These are phyloP conservation scores for Furnarius figulus DNA, from an alignment of 2,113 vertebrate genomes.

Conservation along the genomic window DNA sequence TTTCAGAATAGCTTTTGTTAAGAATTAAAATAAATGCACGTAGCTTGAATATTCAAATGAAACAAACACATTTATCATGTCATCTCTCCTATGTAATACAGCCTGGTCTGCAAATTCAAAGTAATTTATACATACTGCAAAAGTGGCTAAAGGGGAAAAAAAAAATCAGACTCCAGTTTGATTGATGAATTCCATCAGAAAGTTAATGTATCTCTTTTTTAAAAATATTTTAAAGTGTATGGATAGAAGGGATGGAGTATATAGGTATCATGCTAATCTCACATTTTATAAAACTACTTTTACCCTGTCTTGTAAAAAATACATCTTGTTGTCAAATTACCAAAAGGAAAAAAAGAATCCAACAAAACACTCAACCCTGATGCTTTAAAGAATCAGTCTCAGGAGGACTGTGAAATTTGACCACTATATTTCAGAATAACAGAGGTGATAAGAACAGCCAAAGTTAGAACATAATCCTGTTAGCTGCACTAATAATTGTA, in stretches of 20 bases:
- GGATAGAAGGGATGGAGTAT: not conserved
- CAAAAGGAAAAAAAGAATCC: not conserved
- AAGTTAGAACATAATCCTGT: slow-evolving; percentile 70
- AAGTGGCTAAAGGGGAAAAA: not conserved
- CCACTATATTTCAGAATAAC: slow-evolving; percentile 61
- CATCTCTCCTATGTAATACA: not conserved
- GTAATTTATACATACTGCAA: not conserved
- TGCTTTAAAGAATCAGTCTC: slow-evolving; percentile 19
- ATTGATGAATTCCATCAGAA: slow-evolving; percentile 6
- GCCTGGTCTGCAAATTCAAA: not conserved
- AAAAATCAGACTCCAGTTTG: not conserved
- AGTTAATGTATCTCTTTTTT: not conserved
- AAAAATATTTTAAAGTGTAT: not conserved
- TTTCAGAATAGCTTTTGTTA: not conserved
- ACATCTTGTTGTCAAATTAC: not conserved
- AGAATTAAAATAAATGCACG: not conserved
- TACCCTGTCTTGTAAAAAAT: not conserved
- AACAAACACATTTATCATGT: not conserved
- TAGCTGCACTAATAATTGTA: slow-evolving; percentile 85
- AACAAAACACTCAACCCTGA: not conserved
- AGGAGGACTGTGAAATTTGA: slow-evolving; percentile 62
- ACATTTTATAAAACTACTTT: not conserved
- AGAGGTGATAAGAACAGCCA: slow-evolving; percentile 66
- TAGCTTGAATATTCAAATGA: slow-evolving; percentile 15
- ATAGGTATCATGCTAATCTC: not conserved